phyloP scores from a whole-genome alignment of 1,140 invertebrate species.

The Drosophila athabasca region DNA sequence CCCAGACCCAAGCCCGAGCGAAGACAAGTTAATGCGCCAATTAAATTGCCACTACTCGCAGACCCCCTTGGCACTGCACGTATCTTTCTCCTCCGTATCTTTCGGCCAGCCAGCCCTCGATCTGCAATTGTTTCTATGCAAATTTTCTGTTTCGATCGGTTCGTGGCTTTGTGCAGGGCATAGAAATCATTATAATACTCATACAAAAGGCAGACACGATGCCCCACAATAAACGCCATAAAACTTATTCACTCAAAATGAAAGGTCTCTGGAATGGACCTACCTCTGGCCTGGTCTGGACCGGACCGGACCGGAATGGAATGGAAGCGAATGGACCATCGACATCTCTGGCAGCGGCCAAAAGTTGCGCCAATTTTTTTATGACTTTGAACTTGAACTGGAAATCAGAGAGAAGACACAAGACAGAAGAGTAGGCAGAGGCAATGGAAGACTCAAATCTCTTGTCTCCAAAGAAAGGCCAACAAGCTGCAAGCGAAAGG shows the following conservation, averaged over 20 bases:
- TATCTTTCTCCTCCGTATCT: background rate
- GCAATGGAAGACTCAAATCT: background rate
- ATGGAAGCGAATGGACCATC: background rate
- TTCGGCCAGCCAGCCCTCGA: too few relatives aligned
- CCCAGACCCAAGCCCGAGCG: slow-evolving; percentile 32
- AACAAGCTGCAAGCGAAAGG: slow-evolving; percentile 19
- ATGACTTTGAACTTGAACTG: slow-evolving; percentile 82
- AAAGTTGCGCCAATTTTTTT: slow-evolving; percentile 71
- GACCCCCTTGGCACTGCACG: slow-evolving; percentile 17
- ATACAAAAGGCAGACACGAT: slow-evolving; percentile 25
- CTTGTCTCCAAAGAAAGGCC: slow-evolving; percentile 30
- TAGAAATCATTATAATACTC: slow-evolving; percentile 7
- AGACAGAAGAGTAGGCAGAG: background rate
- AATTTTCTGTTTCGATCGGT: slow-evolving; percentile 65
- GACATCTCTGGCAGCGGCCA: slow-evolving; percentile 9
- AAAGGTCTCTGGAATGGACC: slow-evolving; percentile 51
- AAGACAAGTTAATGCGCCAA: slow-evolving; percentile 72
- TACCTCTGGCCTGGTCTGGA: background rate
- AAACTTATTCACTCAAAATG: slow-evolving; percentile 73
- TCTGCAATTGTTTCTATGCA: slow-evolving; percentile 73
- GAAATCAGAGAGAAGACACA: slow-evolving; percentile 22
- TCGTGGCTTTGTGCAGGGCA: slow-evolving; percentile 16
- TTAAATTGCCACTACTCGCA: slow-evolving; percentile 68
- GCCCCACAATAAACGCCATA: slow-evolving; percentile 47
- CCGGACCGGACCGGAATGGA: slow-evolving; percentile 22